Conservation (phyloP, 2,797 vertebrate species). For the Pseudomugil gertrudae region DNA sequence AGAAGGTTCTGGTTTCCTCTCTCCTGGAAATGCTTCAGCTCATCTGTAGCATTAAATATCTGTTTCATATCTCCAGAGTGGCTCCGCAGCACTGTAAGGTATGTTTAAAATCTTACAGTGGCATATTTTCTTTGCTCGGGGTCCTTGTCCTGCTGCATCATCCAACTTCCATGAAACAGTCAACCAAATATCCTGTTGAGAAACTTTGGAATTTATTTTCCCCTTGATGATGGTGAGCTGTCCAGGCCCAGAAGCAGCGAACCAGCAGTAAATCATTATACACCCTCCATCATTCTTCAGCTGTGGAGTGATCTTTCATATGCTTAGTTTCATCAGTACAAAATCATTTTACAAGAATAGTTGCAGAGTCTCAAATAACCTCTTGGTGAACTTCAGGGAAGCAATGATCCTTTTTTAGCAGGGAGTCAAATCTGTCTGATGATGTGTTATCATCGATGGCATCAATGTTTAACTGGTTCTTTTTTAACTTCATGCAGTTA, state of each 20-base stretch:
- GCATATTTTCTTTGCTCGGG: neutral
- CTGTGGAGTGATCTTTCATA: neutral
- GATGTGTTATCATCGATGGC: too few relatives aligned
- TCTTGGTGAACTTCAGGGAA: neutral
- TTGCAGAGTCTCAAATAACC: neutral
- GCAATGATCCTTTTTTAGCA: neutral
- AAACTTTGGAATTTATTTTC: constrained; percentile 5
- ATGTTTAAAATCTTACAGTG: neutral
- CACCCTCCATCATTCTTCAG: neutral
- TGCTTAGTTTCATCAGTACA: neutral
- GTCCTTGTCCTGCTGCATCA: neutral
- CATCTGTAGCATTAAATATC: neutral
- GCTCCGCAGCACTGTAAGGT: neutral
- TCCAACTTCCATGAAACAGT: neutral
- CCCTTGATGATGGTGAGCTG: neutral
- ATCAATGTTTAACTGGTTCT: too few relatives aligned
- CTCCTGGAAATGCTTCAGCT: neutral
- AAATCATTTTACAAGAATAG: neutral
- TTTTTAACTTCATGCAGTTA: too few relatives aligned
- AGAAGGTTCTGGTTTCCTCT: neutral
- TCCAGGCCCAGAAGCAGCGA: neutral
- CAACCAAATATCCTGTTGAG: neutral
- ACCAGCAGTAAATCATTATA: neutral
- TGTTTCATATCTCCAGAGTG: neutral
- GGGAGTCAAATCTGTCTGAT: neutral